Conservation (phyloP, 2,888 invertebrate genomes). For the Atethmia centrago region DNA sequence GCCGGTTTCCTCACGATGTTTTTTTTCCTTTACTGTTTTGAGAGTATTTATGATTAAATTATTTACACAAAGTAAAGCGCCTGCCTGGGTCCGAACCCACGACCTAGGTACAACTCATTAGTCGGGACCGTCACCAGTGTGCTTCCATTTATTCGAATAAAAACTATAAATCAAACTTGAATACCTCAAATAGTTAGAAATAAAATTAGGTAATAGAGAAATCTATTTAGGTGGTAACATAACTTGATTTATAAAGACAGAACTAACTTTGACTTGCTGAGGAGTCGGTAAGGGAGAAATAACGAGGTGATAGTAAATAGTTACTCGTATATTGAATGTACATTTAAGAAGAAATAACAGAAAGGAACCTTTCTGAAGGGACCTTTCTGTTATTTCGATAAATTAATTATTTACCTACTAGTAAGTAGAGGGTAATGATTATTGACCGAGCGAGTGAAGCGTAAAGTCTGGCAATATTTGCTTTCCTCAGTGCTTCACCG, state of each 20-base stretch:
- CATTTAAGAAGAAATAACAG: not conserved
- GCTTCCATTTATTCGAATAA: not conserved
- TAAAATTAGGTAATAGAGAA: conserved; percentile 18
- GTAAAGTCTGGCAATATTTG: no score
- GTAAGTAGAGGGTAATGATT: not conserved
- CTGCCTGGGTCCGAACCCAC: no score
- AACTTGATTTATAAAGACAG: conserved; percentile 43
- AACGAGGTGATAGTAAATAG: conserved; percentile 17
- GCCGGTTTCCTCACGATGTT: no score
- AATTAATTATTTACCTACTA: not conserved
- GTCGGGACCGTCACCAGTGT: no score
- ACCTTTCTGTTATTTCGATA: not conserved
- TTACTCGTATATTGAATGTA: not conserved
- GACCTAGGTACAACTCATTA: no score
- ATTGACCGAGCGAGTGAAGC: no score
- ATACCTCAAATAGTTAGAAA: conserved; percentile 12
- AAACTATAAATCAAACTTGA: not conserved
- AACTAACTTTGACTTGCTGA: conserved; percentile 33
- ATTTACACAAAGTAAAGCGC: no score
- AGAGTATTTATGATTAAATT: no score
- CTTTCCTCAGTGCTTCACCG: no score
- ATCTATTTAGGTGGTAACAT: conserved; percentile 25
- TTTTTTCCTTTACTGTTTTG: no score
- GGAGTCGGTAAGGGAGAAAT: conserved; percentile 27
- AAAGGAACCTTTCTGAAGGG: no score